Conservation (phyloP, 2,113 vertebrate genomes). For the Microtus ochrogaster region DNA sequence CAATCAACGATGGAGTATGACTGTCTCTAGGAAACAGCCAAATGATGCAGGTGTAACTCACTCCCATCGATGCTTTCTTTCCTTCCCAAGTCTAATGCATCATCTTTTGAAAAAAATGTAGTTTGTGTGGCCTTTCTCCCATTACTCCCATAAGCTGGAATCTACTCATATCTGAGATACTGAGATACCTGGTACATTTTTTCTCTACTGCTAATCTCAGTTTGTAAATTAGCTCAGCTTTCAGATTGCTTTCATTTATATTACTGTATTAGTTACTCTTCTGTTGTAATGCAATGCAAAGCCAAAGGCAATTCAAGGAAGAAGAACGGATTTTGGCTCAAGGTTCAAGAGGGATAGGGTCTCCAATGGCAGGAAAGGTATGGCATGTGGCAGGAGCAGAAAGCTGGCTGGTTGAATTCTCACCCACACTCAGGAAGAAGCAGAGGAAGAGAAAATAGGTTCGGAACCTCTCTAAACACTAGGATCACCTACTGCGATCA, state of each 20-base stretch:
- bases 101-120: not conserved
- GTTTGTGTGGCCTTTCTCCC: not conserved
- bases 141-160: not conserved
- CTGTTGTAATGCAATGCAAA: not conserved
- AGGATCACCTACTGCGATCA: not conserved
- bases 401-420: not conserved
- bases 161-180: not conserved
- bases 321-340: not conserved
- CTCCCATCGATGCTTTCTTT: not conserved
- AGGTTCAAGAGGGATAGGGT: not conserved
- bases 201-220: not conserved
- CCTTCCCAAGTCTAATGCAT: not conserved
- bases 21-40: not conserved
- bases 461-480: not conserved
- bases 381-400: not conserved
- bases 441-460: not conserved
- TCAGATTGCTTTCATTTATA: not conserved
- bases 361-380: no score
- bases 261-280: no score
- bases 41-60: not conserved
- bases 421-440: no score
- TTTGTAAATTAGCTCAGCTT: constrained; percentile 1
- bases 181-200: not conserved
- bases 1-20: not conserved
- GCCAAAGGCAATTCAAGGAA: not conserved